Evolutionary conservation across 2,797 vertebrate species (phyloP).

Genomic region (Euthynnus affinis): DNA sequence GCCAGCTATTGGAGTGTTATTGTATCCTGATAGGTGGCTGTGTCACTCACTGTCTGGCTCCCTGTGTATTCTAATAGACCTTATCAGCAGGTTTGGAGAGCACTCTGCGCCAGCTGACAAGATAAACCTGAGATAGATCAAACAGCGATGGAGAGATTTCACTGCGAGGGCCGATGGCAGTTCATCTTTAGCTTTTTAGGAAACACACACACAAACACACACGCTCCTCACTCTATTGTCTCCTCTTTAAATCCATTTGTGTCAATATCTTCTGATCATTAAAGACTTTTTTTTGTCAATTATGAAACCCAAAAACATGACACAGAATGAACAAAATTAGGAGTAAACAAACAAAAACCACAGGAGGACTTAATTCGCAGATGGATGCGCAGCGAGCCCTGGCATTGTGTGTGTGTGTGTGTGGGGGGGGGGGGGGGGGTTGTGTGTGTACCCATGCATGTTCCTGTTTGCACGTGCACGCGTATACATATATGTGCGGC

Average conservation of each 20-base stretch:
- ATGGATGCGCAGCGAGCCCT: conserved; percentile 60
- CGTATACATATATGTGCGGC: background rate
- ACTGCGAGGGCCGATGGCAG: background rate
- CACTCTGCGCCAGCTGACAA: conserved; percentile 53
- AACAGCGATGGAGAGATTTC: conserved; percentile 35
- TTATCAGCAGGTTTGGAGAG: conserved; percentile 64
- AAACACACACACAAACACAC: conserved; percentile 6
- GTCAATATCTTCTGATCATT: background rate
- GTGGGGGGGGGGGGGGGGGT: no score
- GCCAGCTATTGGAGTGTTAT: conserved; percentile 20
- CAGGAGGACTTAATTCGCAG: conserved; percentile 59
- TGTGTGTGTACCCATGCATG: background rate
- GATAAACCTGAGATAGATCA: conserved; percentile 66
- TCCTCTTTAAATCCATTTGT: background rate
- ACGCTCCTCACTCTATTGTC: background rate
- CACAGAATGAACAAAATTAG: background rate
- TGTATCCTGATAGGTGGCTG: conserved; percentile 37
- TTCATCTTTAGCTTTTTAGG: conserved; percentile 1
- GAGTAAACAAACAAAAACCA: conserved; percentile 47
- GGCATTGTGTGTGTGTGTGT: conserved; percentile 9
- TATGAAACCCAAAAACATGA: background rate
- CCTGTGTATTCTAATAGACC: conserved; percentile 51
- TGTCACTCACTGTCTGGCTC: conserved; percentile 36
- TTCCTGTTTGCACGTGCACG: background rate
- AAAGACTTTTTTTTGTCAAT: background rate